These are phyloP conservation scores for Callitettix versicolor DNA, from an alignment of 1,140 invertebrate genomes.

Conservation along the genomic window DNA sequence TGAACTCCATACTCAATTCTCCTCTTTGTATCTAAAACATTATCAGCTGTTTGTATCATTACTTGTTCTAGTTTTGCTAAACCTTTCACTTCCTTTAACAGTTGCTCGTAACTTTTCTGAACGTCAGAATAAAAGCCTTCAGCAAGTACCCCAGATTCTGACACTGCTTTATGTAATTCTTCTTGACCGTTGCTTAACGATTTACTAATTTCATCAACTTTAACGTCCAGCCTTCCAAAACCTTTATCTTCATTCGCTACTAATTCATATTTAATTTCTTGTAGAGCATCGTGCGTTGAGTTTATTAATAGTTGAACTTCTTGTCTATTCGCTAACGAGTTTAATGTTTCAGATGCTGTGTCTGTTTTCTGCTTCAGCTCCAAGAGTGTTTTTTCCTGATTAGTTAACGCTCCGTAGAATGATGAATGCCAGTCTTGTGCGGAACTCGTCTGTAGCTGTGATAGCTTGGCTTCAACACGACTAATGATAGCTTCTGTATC, in stretches of 20 bases:
- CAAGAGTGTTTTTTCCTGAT: conserved; percentile 22
- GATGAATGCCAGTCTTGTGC: conserved; percentile 9
- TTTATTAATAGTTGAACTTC: conserved; percentile 11
- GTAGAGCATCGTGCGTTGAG: conserved; percentile 1
- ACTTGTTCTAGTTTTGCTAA: conserved; percentile 67
- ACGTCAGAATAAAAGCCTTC: conserved; percentile 26
- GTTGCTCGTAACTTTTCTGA: conserved; percentile 31
- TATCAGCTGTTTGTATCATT: conserved; percentile 71
- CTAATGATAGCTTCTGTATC: conserved; percentile 1
- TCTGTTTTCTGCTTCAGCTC: conserved; percentile 32
- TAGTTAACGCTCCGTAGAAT: not conserved
- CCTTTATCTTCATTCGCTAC: conserved; percentile 14
- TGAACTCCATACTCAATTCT: conserved; percentile 75
- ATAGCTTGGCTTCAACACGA: conserved; percentile 2
- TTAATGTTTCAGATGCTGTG: conserved; percentile 11
- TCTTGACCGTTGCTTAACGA: conserved; percentile 12
- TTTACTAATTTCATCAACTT: conserved; percentile 32
- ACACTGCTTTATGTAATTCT: conserved; percentile 12
- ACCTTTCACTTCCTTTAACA: conserved; percentile 24
- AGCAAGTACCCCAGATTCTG: conserved; percentile 12
- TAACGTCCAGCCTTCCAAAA: conserved; percentile 17
- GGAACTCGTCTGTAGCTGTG: not conserved
- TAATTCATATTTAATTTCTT: conserved; percentile 19
- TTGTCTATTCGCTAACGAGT: not conserved
- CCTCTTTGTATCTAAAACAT: conserved; percentile 72